Evolutionary conservation across 2,888 invertebrate species (phyloP), one percentile per base, ranked within the genome.

Genomic region (Cinara cedri): DNA sequence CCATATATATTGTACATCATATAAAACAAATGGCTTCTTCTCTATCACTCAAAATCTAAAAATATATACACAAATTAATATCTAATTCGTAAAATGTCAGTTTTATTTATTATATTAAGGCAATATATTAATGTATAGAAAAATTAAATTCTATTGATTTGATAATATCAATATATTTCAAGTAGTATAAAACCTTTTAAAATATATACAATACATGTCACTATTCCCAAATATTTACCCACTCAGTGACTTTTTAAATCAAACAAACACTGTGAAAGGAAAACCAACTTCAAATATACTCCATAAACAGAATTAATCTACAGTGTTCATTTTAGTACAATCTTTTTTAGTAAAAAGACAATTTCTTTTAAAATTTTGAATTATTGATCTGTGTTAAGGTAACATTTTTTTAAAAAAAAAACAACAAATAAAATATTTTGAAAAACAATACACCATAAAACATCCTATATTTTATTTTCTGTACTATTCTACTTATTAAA

Each of bases 271-370:
- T 21, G 21, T 34, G 19, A 42, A 74, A 54, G 16, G 11, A 63
- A 74, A 51, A 19, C 49, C 46, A 8, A 75, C 54, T 54, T 75
- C 24, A 75, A 16, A 44, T 13, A 44, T 24, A 44, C 16, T 75
- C 42, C 42, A 54, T 42, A 75, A 44, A 75, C n/a, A 75, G 16
- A 42, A 13, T 24, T 26, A 42, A 26, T 51, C 49, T 54, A 70
- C n/a, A 26, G 16, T 51, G 14, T 19, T 62, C 46, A 10, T 72
- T 46, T 46, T 42, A 46, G 44, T 24, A 24, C 26, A 26, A 51
- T 16, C 24, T 34, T 46, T 65, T 65, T 8, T 14, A 65, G 8
- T 16, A 66, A 14, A 46, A 24, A 16, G 19, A 10, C 16, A 49
- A 24, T 1, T n/a, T 8, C 26, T 34, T n/a, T 34, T n/a, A 55